Conservation (phyloP, 2,797 vertebrate genomes). For the Neosilurus hyrtlii region DNA sequence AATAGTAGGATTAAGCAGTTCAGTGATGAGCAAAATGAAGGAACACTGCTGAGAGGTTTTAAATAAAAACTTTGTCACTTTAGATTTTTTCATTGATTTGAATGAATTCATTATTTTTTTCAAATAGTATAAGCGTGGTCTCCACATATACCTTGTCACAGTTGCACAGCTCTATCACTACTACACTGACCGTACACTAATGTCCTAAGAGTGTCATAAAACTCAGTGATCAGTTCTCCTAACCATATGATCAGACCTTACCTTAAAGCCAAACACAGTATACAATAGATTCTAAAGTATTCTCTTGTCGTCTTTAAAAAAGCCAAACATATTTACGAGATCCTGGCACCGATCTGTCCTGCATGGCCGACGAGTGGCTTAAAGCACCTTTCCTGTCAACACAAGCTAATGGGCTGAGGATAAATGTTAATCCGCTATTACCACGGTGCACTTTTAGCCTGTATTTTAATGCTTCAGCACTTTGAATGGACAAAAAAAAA, state of each 20-base stretch:
- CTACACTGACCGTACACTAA: not conserved
- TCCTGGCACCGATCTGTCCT: slow-evolving; percentile 29
- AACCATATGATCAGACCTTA: not conserved
- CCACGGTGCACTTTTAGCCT: slow-evolving; percentile 13
- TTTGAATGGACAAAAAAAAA: slow-evolving; percentile 16
- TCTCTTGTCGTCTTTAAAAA: slow-evolving; percentile 24
- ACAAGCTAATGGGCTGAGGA: slow-evolving; percentile 41
- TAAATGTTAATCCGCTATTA: slow-evolving; percentile 53
- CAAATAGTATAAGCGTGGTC: not conserved
- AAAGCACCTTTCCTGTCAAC: slow-evolving; percentile 32
- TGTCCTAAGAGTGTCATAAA: not conserved
- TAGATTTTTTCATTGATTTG: not conserved
- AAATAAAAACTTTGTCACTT: not conserved
- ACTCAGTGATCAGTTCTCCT: not conserved
- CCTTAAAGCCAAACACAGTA: not conserved
- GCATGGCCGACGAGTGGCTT: slow-evolving; percentile 15
- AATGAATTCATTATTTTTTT: not conserved
- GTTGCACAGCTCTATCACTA: not conserved
- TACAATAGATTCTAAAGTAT: not conserved
- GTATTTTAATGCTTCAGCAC: slow-evolving; percentile 44
- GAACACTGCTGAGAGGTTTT: not conserved
- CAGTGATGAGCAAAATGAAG: too few relatives aligned
- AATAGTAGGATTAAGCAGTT: too few relatives aligned
- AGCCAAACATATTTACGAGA: slow-evolving; percentile 16
- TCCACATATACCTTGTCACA: not conserved